These are phyloP conservation scores for Conistra vaccinii DNA, from an alignment of 2,888 invertebrate genomes.

Conservation along the genomic window DNA sequence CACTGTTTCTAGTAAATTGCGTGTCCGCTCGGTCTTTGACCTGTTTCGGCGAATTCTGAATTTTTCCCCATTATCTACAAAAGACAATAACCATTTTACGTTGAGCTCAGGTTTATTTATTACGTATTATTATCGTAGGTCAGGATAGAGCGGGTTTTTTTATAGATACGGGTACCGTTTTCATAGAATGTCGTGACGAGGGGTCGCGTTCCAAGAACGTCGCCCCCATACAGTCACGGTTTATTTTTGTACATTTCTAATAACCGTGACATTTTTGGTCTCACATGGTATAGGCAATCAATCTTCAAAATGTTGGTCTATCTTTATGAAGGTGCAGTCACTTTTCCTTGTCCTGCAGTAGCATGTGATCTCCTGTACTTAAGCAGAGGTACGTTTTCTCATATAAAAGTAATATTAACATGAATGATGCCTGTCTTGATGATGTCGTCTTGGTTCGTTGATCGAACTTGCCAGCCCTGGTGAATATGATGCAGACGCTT, in stretches of 20 bases:
- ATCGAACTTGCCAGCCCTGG: neutral
- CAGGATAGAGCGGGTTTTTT: conserved; percentile 61
- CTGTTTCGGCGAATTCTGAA: conserved; percentile 67
- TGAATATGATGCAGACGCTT: neutral
- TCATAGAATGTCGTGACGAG: conserved; percentile 63
- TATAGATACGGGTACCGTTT: conserved; percentile 63
- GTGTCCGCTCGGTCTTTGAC: conserved; percentile 64
- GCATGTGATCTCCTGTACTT: neutral
- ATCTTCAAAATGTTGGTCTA: conserved; percentile 42
- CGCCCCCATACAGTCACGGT: conserved; percentile 62
- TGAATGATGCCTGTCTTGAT: neutral
- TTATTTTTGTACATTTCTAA: conserved; percentile 63
- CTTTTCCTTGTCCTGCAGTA: neutral
- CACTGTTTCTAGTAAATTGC: conserved; percentile 64
- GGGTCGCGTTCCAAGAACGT: conserved; percentile 70
- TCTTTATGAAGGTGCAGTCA: conserved; percentile 3
- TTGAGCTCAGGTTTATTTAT: conserved; percentile 55
- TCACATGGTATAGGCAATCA: conserved; percentile 28
- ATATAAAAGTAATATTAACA: neutral
- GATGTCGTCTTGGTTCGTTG: neutral
- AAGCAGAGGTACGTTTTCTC: neutral
- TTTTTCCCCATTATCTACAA: conserved; percentile 59
- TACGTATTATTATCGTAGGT: conserved; percentile 56
- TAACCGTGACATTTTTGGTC: conserved; percentile 40
- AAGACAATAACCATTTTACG: conserved; percentile 52